Evolutionary conservation across 2,888 invertebrate species (phyloP), one percentile per base, ranked within the genome.

Genomic region (Drosophila kambysellisi): DNA sequence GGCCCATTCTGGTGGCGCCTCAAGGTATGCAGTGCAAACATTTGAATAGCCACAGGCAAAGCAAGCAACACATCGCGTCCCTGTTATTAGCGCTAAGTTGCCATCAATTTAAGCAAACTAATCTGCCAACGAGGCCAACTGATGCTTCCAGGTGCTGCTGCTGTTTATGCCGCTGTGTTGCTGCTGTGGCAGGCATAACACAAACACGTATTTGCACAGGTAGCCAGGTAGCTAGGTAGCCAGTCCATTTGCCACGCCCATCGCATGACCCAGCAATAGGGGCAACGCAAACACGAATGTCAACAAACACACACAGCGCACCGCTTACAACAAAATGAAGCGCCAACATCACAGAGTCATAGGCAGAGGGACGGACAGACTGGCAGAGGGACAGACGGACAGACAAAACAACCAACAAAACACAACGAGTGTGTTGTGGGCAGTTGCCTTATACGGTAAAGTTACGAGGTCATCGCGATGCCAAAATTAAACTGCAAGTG

Each of bases 21-120:
- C 50, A 74, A 90, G 79, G 65, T 65, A 73, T 76, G 80, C 80
- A 66, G 52, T 54, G 37, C 51, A 70, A 66, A 60, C 54, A 59
- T 74, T 79, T 73, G 25, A 61, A 29, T 46, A 46, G 41, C 52
- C 60, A 69, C 6, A 29, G 39, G 67, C 59, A 9, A 37, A 64
- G 46, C 56, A 62, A 46, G 78, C 79, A 52, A 68, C 81, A 82
- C 72, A 71, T 54, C 30, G 88, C 60, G 35, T 54, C 46, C 65
- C 78, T 83, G 81, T 82, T 83, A 90, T 90, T 83, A 79, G 79
- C 78, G 81, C 80, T 81, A 88, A 90, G 87, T 87, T 90, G 83
- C 90, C 85, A 87, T 91, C 81, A 91, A 88, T 91, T 91, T 90
- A 79, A 82, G 91, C 82, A 81, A 91, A 89, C 91, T 91, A 91